Evolutionary conservation across 2,113 vertebrate species (phyloP).

Genomic region (Gulo gulo): DNA sequence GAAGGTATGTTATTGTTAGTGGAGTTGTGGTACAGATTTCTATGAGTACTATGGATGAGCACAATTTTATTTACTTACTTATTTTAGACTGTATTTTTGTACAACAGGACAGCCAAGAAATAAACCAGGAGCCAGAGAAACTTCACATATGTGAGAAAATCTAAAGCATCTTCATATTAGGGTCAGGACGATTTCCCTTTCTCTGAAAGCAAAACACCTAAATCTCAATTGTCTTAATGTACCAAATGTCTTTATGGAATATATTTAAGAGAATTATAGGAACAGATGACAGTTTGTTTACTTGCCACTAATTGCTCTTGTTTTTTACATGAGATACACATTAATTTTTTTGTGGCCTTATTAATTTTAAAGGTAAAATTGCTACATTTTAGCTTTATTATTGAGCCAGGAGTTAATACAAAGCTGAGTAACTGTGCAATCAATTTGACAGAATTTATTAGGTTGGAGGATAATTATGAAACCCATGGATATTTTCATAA

Average conservation of each 20-base stretch:
- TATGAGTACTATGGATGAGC: background rate
- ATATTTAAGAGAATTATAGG: background rate
- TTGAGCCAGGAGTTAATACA: background rate
- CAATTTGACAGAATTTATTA: conserved; percentile 27
- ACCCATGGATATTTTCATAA: conserved; percentile 42
- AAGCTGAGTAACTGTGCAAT: background rate
- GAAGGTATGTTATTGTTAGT: background rate
- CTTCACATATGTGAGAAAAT: conserved; percentile 17
- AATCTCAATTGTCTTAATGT: conserved; percentile 19
- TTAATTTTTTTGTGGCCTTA: background rate
- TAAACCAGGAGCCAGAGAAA: background rate
- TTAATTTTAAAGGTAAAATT: conserved; percentile 37
- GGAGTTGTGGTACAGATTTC: background rate
- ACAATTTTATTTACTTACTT: background rate
- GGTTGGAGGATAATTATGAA: conserved; percentile 12
- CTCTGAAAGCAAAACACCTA: conserved; percentile 20
- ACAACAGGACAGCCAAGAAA: conserved; percentile 1
- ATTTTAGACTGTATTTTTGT: background rate
- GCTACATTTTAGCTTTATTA: background rate
- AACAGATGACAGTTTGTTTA: conserved; percentile 19
- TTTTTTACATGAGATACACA: background rate
- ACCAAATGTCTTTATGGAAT: background rate
- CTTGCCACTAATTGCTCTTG: conserved; percentile 2
- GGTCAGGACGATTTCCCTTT: conserved; percentile 31
- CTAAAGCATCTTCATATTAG: background rate